A percentile compares a stretch with the other conserved stretches of the same genome.
phyloP scores from a whole-genome alignment of 2,113 vertebrate species.

The Nothocercus julius region DNA sequence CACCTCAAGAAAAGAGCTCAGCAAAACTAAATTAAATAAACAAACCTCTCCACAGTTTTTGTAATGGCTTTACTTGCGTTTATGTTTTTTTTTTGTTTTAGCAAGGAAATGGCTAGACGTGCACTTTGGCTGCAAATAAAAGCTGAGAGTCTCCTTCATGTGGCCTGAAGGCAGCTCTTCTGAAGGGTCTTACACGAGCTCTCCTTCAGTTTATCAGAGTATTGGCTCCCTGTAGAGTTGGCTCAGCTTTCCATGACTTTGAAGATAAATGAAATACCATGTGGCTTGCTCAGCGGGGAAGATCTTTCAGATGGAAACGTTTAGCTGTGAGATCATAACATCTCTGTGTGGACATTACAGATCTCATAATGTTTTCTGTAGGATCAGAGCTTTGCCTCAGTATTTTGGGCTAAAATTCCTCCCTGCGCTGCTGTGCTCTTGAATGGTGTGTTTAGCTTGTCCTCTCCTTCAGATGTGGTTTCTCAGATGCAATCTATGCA shows the following conservation, averaged over 20 bases:
- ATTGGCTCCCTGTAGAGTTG: constrained; percentile 20
- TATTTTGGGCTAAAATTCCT: neutral
- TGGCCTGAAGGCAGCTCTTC: constrained; percentile 6
- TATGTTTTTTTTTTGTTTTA: neutral
- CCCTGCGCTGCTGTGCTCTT: neutral
- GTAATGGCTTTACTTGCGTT: neutral
- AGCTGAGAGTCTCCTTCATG: neutral
- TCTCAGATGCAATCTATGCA: neutral
- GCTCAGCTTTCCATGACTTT: constrained; percentile 19
- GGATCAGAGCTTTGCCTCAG: constrained; percentile 15
- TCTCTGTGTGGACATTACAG: constrained; percentile 3
- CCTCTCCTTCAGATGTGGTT: neutral
- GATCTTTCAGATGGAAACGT: neutral
- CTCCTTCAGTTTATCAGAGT: neutral
- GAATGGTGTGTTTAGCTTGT: neutral
- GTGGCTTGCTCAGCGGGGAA: constrained; percentile 22
- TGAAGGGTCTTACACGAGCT: neutral
- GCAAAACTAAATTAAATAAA: neutral
- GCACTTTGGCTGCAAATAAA: constrained; percentile 25
- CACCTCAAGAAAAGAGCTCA: neutral
- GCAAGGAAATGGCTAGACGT: neutral
- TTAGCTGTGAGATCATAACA: constrained; percentile 38
- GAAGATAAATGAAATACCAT: constrained; percentile 41
- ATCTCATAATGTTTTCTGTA: neutral
- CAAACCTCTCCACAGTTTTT: neutral